phyloP scores from a whole-genome alignment of 1,140 invertebrate species.

The Drosophila lowei region DNA sequence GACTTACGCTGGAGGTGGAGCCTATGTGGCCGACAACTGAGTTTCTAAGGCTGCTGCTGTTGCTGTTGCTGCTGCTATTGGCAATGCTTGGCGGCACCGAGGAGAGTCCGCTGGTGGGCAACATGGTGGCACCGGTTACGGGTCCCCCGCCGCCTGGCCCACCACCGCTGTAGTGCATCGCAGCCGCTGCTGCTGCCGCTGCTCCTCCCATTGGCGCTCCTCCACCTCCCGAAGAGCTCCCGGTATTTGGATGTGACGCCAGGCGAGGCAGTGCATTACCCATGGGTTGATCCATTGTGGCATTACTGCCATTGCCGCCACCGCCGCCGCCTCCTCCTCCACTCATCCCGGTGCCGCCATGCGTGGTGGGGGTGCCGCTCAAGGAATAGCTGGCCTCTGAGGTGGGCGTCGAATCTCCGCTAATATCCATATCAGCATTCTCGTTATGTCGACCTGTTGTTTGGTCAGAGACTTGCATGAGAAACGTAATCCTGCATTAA shows the following conservation, averaged over 20 bases:
- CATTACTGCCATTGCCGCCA: constrained; percentile 30
- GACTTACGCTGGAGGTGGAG: constrained; percentile 70
- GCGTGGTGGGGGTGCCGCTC: constrained; percentile 77
- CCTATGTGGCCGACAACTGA: constrained; percentile 74
- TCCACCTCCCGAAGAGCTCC: constrained; percentile 45
- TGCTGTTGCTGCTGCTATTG: constrained; percentile 31
- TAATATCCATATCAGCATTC: constrained; percentile 93
- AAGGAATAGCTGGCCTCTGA: constrained; percentile 86
- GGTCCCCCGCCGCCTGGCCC: constrained; percentile 60
- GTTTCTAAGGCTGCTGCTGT: constrained; percentile 67
- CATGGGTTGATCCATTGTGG: constrained; percentile 45
- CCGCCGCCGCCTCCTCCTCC: constrained; percentile 20
- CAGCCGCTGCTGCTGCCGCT: constrained; percentile 23
- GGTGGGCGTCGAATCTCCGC: constrained; percentile 91
- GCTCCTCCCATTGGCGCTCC: constrained; percentile 11
- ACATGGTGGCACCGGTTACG: constrained; percentile 79
- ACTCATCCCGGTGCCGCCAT: constrained; percentile 46
- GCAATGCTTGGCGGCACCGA: constrained; percentile 58
- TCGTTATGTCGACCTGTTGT: constrained; percentile 72
- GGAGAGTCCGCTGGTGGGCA: constrained; percentile 72
- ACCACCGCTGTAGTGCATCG: constrained; percentile 37
- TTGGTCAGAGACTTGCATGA: constrained; percentile 2
- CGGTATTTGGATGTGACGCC: constrained; percentile 85
- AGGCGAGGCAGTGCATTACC: constrained; percentile 88
- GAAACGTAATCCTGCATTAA: not conserved